A percentile compares a stretch with the other conserved stretches of the same genome.
phyloP scores from a whole-genome alignment of 92 coral and sea anemone genomes.

The Siderastrea siderea region DNA sequence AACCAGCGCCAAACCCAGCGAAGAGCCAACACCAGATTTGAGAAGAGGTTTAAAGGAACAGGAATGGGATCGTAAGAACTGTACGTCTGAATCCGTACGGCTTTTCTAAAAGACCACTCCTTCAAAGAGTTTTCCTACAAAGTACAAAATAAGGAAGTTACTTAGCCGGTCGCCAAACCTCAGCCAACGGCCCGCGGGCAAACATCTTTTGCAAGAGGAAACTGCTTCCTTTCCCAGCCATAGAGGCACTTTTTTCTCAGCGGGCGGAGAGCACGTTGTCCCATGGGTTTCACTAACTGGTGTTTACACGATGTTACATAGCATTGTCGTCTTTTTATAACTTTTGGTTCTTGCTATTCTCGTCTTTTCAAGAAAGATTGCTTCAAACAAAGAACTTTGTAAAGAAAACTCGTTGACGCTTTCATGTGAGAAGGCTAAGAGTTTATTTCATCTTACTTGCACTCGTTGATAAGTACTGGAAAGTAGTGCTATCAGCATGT shows the following conservation, averaged over 20 bases:
- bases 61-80: slow-evolving; percentile 30
- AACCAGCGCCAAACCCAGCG: not conserved
- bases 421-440: too few species aligned
- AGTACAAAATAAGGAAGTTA: not conserved
- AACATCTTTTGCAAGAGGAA: not conserved
- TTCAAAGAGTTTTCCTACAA: slow-evolving; percentile 30
- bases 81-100: slow-evolving; percentile 37
- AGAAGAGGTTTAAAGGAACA: slow-evolving; percentile 29
- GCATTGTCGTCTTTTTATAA: too few species aligned
- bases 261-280: too few species aligned
- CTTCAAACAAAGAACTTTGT: too few species aligned
- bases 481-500: too few species aligned
- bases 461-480: not conserved
- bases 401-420: not conserved
- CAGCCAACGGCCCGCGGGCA: not conserved
- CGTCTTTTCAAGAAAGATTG: too few species aligned
- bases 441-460: not conserved
- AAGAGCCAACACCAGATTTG: slow-evolving; percentile 5
- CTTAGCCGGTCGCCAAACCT: not conserved
- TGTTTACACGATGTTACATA: too few species aligned
- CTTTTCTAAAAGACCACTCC: slow-evolving; percentile 36
- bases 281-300: too few species aligned
- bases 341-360: too few species aligned
- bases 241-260: too few species aligned
- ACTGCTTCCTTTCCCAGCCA: too few species aligned